Base-by-base conservation (phyloP, 1,140 invertebrate genomes). In the Ips nitidus region DNA sequence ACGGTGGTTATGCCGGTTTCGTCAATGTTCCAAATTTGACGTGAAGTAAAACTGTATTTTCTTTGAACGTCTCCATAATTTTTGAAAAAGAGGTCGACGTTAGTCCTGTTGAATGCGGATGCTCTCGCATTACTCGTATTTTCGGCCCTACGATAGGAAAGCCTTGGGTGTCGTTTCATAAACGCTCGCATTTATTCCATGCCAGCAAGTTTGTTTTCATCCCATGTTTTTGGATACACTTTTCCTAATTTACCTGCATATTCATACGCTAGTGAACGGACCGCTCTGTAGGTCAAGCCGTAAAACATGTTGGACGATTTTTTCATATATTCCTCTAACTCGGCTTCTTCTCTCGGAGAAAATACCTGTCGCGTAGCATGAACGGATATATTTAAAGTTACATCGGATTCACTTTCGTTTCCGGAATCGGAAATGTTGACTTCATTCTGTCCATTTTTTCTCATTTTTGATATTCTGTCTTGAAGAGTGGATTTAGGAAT, bases 1-100 rank as follows among this genome's bases (percentile, higher is more conserved):
- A 84, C 82, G n/a, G 83, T 83, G 41, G 76, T 81, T n/a, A 82
- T 70, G 47, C 78, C 81, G 4, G 76, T 83, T 74, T 83, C 79
- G 72, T 83, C 80, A 22, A 78, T 62, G 67, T 84, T 85, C 59
- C 66, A 81, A 45, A 83, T 79, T 65, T 77, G 52, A 52, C 73
- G 7, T 4, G 76, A 64, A 42, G 69, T 41, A 74, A 81, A 81
- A 45, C 80, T 77, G 57, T 77, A 66, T 53, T 71, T 73, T 60
- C 45, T 65, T 36, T 53, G 45, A 22, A 73, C 58, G 53, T 56
- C 3, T 2, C 1, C 38, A 61, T 72, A 75, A 69, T 79, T 76
- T 39, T 74, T 66, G 72, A 78, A 81, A 74, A 82, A 82, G 59
- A 59, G 53, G 58, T 66, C 65, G 8, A 81, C 78, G 72, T 75